Conservation (phyloP, 1,140 invertebrate genomes). For the Diachasma alloeum region DNA sequence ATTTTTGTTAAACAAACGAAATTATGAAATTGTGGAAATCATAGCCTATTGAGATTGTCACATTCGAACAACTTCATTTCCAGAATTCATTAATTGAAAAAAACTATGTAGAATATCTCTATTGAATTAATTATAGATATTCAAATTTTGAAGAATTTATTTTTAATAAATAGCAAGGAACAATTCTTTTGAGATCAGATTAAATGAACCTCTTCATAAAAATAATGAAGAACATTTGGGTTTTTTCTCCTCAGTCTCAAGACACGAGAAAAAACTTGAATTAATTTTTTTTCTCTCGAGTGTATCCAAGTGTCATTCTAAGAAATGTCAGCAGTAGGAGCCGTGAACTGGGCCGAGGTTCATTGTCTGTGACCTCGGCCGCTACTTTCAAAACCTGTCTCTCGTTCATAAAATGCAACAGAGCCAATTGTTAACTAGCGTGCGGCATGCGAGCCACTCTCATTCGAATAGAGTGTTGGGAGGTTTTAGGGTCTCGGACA, state of each 20-base stretch:
- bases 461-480: too few species aligned
- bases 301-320: background rate
- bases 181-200: background rate
- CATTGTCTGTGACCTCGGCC: slow-evolving; percentile 24
- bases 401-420: slow-evolving; percentile 12
- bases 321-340: background rate
- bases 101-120: too few species aligned
- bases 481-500: background rate
- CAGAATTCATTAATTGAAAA: too few species aligned
- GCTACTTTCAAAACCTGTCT: background rate
- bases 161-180: too few species aligned
- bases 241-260: background rate
- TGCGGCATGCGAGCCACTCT: slow-evolving; percentile 19
- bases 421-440: slow-evolving; percentile 22
- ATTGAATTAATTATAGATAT: too few species aligned
- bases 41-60: too few species aligned
- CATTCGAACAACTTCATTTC: too few species aligned
- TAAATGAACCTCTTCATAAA: background rate
- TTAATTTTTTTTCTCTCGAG: background rate
- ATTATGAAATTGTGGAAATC: too few species aligned
- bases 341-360: slow-evolving; percentile 4
- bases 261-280: background rate
- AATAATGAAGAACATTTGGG: background rate
- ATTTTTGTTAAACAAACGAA: too few species aligned
- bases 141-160: too few species aligned